Evolutionary conservation across 2,113 vertebrate species (phyloP).

Genomic region (Orientallactaga bullata): DNA sequence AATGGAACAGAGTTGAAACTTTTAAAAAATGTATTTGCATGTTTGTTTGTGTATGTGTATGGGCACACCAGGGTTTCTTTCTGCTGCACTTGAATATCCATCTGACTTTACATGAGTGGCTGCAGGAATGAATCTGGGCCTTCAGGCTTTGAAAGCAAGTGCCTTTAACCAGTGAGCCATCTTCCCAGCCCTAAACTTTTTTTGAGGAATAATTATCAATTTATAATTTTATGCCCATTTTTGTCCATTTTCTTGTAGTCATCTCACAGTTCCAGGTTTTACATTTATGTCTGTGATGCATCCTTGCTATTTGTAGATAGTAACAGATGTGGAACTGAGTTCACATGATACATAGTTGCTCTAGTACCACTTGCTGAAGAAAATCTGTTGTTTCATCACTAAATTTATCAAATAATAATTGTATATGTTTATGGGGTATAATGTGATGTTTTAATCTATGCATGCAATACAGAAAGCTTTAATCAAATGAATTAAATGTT

Average conservation of each 20-base stretch:
- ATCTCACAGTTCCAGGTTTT: background rate
- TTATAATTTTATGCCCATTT: background rate
- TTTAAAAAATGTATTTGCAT: too few relatives aligned
- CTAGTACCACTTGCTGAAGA: background rate
- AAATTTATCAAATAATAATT: background rate
- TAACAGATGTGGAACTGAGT: background rate
- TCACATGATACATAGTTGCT: background rate
- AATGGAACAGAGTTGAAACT: background rate
- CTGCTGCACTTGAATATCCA: background rate
- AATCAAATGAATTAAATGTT: background rate
- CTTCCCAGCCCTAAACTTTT: background rate
- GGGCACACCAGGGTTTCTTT: too few relatives aligned
- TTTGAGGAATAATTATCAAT: background rate
- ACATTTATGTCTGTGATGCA: background rate
- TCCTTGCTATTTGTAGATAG: background rate
- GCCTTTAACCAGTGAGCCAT: too few relatives aligned
- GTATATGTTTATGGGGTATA: background rate
- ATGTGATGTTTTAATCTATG: background rate
- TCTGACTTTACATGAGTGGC: too few relatives aligned
- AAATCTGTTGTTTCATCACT: background rate
- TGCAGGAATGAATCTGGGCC: too few relatives aligned
- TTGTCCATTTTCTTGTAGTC: background rate
- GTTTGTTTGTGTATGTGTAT: too few relatives aligned
- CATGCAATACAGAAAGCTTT: background rate
- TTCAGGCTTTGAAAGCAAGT: too few relatives aligned